Percentiles rank a stretch among this genome's conserved stretches.
phyloP scores from a whole-genome alignment of 2,888 invertebrate genomes.

The Chrysotoxum bicinctum region DNA sequence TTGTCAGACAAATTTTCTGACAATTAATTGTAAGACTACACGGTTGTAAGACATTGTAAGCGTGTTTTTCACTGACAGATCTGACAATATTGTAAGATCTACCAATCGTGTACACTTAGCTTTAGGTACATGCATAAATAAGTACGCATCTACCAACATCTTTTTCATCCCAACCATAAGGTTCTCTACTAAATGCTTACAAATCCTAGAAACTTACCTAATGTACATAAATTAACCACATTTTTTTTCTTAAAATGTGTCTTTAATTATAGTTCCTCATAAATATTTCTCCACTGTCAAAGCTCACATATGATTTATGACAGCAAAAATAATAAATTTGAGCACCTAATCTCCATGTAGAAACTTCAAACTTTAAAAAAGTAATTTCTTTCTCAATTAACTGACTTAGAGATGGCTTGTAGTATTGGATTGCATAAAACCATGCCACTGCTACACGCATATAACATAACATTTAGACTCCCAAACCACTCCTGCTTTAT shows the following conservation, averaged over 20 bases:
- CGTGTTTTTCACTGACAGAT: no score
- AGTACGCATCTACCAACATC: no score
- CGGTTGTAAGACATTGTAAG: no score
- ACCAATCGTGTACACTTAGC: no score
- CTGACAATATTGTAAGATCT: no score
- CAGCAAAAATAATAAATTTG: slow-evolving; percentile 48
- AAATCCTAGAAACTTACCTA: no score
- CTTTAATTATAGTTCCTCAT: neutral
- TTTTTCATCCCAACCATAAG: no score
- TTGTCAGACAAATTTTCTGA: no score
- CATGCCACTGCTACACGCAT: slow-evolving; percentile 30
- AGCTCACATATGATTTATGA: slow-evolving; percentile 57
- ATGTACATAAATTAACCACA: no score
- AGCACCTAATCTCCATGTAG: slow-evolving; percentile 62
- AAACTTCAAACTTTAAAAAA: slow-evolving; percentile 61
- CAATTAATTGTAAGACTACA: no score
- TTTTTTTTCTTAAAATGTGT: neutral
- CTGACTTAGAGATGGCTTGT: slow-evolving; percentile 46
- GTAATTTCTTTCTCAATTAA: slow-evolving; percentile 71
- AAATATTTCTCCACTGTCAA: slow-evolving; percentile 25
- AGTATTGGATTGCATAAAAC: slow-evolving; percentile 44
- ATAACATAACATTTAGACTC: slow-evolving; percentile 41
- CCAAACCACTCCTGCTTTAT: neutral
- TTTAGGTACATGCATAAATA: no score
- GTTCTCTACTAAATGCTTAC: neutral